phyloP scores from a whole-genome alignment of 2,113 vertebrate species.

The Jacana jacana region DNA sequence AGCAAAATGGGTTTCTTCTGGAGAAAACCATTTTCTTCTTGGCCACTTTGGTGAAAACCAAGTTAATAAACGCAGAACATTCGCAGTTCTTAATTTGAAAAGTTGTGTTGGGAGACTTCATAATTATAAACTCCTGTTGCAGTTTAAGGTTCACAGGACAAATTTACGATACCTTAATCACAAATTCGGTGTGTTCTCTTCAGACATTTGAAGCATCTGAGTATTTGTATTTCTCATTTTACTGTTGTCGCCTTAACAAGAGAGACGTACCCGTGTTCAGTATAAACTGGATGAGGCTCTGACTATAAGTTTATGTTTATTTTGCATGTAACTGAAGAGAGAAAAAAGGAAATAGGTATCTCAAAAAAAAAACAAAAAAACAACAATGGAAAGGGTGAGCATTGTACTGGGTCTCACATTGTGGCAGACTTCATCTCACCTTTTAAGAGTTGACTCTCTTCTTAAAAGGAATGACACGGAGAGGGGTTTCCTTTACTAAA shows the following conservation, averaged over 20 bases:
- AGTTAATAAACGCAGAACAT: background rate
- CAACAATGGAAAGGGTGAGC: background rate
- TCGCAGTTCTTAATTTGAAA: background rate
- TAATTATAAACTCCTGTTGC: conserved; percentile 8
- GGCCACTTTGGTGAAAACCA: background rate
- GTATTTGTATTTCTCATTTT: conserved; percentile 25
- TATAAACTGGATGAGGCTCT: background rate
- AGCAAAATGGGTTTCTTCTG: background rate
- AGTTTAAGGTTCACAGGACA: conserved; percentile 15
- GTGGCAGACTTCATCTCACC: background rate
- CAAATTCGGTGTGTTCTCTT: background rate
- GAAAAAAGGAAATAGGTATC: background rate
- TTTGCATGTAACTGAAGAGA: background rate
- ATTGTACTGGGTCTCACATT: background rate
- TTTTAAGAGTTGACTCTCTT: background rate
- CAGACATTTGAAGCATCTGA: conserved; percentile 3
- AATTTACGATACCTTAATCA: background rate
- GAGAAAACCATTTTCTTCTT: background rate
- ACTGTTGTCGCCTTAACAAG: background rate
- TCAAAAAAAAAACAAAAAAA: background rate
- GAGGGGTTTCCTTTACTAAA: background rate
- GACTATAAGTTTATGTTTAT: background rate
- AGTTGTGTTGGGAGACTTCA: background rate
- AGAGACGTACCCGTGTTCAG: background rate
- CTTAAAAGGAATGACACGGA: background rate